Evolutionary conservation across 2,797 vertebrate species (phyloP).

Genomic region (Labeo calbasu): DNA sequence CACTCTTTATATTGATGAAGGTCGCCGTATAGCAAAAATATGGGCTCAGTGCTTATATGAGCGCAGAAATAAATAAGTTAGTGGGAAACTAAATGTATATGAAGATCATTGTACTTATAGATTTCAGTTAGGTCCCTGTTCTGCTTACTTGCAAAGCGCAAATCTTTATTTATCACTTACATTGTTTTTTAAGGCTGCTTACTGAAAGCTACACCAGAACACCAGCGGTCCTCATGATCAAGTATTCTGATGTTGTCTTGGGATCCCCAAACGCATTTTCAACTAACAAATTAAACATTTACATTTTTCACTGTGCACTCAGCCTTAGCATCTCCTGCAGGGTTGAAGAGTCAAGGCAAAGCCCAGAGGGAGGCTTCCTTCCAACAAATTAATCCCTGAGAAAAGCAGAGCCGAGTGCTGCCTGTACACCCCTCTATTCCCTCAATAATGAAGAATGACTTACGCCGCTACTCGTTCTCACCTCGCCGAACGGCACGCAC

Average conservation of each 20-base stretch:
- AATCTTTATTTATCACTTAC: background rate
- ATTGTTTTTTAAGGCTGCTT: background rate
- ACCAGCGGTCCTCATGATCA: constrained; percentile 14
- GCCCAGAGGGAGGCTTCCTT: constrained; percentile 84
- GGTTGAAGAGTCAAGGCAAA: constrained; percentile 85
- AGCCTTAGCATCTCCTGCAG: constrained; percentile 74
- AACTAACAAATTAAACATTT: constrained; percentile 90
- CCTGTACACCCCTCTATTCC: constrained; percentile 53
- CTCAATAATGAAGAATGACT: constrained; percentile 90
- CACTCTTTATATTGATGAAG: background rate
- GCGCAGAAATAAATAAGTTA: background rate
- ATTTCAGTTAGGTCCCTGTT: background rate
- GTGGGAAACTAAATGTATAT: background rate
- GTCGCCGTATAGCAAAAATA: constrained; percentile 1
- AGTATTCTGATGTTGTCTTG: constrained; percentile 61
- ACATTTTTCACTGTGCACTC: constrained; percentile 87
- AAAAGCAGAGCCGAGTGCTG: constrained; percentile 85
- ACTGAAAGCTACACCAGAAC: constrained; percentile 4
- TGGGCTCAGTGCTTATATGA: background rate
- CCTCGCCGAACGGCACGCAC: background rate
- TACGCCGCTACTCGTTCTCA: constrained; percentile 34
- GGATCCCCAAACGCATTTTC: constrained; percentile 84
- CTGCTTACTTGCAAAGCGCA: background rate
- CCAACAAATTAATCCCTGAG: constrained; percentile 91
- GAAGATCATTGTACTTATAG: background rate